Evolutionary conservation across 2,888 invertebrate genomes (phyloP).

Genomic region (Gastrophysa polygoni): DNA sequence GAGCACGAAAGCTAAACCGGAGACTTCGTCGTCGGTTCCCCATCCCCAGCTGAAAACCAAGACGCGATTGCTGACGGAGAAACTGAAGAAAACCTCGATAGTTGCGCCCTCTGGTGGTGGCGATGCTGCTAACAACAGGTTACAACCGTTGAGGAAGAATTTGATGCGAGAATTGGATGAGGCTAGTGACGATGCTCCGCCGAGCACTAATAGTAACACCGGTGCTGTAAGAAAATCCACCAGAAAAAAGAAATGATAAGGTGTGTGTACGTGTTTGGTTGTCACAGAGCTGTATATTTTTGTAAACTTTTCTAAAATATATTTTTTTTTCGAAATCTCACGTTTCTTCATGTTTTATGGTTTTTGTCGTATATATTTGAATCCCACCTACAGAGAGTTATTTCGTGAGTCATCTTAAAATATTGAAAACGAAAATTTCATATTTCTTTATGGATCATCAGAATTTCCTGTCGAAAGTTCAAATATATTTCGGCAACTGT

Average conservation of each 20-base stretch:
- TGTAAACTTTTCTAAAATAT: conserved; percentile 10
- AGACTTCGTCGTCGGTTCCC: too few relatives aligned
- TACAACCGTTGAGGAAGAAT: conserved; percentile 25
- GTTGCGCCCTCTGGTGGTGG: too few relatives aligned
- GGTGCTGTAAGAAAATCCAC: conserved; percentile 30
- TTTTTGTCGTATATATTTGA: too few relatives aligned
- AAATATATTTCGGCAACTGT: too few relatives aligned
- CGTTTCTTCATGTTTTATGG: too few relatives aligned
- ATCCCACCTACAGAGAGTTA: too few relatives aligned
- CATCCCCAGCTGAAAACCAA: conserved; percentile 15
- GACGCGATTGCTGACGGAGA: conserved; percentile 29
- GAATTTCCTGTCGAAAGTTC: too few relatives aligned
- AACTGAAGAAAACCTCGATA: conserved; percentile 26
- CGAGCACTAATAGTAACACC: conserved; percentile 3
- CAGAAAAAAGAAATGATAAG: conserved; percentile 25
- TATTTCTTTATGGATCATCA: too few relatives aligned
- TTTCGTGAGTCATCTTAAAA: too few relatives aligned
- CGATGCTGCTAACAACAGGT: too few relatives aligned
- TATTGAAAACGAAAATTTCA: too few relatives aligned
- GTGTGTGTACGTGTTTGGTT: neutral
- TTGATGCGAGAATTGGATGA: conserved; percentile 20
- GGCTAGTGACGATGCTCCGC: conserved; percentile 20
- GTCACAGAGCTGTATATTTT: neutral
- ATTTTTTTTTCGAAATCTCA: neutral
- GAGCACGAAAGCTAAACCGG: neutral